A percentile compares a stretch with the other conserved stretches of the same genome.
Evolutionary conservation across 2,888 invertebrate species (phyloP).

Genomic region (Epistrophella euchroma): DNA sequence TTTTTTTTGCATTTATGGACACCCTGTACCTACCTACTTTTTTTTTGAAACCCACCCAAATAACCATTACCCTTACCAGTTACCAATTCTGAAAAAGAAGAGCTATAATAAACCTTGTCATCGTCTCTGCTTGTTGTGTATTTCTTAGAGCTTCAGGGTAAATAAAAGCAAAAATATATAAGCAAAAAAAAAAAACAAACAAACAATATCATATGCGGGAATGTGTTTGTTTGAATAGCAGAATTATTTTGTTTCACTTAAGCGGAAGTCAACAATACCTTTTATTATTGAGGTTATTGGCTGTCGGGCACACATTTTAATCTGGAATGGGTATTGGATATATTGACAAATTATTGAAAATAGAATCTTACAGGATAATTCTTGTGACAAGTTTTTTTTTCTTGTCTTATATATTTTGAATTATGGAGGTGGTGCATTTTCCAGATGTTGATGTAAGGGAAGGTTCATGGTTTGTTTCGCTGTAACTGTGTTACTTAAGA

Average conservation of each 20-base stretch:
- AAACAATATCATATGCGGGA: conserved; percentile 33
- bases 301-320: conserved; percentile 34
- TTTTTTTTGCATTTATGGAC: not conserved
- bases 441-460: conserved; percentile 27
- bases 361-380: not conserved
- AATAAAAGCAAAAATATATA: conserved; percentile 44
- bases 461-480: not conserved
- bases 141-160: conserved; percentile 54
- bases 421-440: conserved; percentile 1
- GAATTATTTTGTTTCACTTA: conserved; percentile 54
- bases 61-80: conserved; percentile 26
- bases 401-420: not conserved
- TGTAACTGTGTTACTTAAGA: conserved; percentile 16
- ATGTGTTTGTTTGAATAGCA: conserved; percentile 55
- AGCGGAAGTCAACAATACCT: conserved; percentile 57
- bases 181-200: not conserved
- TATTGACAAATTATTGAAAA: conserved; percentile 42
- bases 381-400: conserved; percentile 10
- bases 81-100: conserved; percentile 20
- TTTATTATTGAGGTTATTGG: conserved; percentile 48
- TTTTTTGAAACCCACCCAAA: conserved; percentile 2
- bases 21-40: conserved; percentile 11
- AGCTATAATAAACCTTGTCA: conserved; percentile 55
- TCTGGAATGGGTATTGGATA: not conserved
- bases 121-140: conserved; percentile 29